A percentile compares a stretch with the other conserved stretches of the same genome.
Conservation (phyloP, 2,113 vertebrate genomes). For the Atrichornis clamosus region DNA sequence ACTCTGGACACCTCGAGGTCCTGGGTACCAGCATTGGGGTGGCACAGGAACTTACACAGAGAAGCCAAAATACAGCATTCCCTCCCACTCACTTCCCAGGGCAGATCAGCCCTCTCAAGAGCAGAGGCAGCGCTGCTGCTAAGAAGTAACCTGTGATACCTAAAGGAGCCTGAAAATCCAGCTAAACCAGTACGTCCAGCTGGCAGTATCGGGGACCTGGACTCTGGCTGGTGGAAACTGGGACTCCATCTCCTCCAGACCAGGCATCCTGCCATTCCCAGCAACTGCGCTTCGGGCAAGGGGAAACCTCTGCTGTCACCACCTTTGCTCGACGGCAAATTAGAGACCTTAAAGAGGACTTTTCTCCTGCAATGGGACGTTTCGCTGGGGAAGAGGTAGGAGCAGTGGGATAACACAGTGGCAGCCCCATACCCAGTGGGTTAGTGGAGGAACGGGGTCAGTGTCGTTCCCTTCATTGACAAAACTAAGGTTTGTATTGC, state of each 20-base stretch:
- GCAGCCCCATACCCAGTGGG: background rate
- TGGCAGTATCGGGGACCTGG: background rate
- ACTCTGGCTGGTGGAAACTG: background rate
- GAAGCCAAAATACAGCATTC: background rate
- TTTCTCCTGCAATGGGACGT: background rate
- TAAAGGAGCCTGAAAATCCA: background rate
- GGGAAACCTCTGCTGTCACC: background rate
- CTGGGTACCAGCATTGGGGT: background rate
- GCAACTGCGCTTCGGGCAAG: fast-evolving
- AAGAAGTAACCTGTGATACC: fast-evolving
- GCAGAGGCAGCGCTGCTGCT: background rate
- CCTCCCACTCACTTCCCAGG: conserved; percentile 44
- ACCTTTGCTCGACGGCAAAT: fast-evolving
- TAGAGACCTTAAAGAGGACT: background rate
- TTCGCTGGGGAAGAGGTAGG: background rate
- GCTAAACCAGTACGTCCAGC: background rate
- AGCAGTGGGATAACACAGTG: background rate
- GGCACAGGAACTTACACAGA: background rate
- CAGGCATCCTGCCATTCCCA: background rate
- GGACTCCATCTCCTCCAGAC: background rate
- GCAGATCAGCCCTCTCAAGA: background rate
- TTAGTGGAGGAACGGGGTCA: background rate
- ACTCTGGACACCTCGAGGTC: background rate
- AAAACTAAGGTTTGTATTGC: background rate
- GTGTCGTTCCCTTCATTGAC: background rate